Conservation (phyloP, 2,113 vertebrate genomes). For the Callopanchax toddi region DNA sequence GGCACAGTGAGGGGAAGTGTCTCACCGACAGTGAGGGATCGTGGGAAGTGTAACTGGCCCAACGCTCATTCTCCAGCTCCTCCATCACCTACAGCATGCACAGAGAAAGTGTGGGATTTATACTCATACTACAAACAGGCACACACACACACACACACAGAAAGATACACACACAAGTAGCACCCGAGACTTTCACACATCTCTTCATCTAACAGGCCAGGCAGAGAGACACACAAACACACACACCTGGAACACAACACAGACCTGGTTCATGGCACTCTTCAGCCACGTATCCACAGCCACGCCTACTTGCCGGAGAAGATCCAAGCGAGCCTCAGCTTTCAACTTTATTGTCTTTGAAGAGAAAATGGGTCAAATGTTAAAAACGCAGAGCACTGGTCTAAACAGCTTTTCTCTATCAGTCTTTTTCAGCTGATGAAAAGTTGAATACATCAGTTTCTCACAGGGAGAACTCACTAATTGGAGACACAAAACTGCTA, state of each 20-base stretch:
- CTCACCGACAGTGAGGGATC: constrained; percentile 92
- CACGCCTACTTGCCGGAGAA: constrained; percentile 95
- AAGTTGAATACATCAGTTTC: not conserved
- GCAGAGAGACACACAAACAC: constrained; percentile 14
- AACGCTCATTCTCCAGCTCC: constrained; percentile 96
- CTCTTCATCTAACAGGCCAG: constrained; percentile 7
- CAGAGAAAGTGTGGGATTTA: constrained; percentile 45
- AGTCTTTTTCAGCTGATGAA: not conserved
- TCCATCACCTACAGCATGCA: constrained; percentile 96
- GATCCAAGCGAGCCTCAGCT: constrained; percentile 93
- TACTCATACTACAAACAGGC: not conserved
- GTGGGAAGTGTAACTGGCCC: constrained; percentile 90
- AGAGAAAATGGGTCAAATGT: constrained; percentile 9
- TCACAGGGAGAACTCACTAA: too few relatives aligned
- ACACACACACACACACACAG: constrained; percentile 9
- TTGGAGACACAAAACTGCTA: too few relatives aligned
- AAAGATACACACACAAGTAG: constrained; percentile 5
- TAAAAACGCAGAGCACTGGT: not conserved
- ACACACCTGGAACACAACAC: constrained; percentile 14
- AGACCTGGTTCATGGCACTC: constrained; percentile 94
- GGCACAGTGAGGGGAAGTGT: constrained; percentile 44
- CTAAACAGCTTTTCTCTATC: not conserved
- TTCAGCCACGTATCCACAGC: constrained; percentile 97
- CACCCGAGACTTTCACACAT: constrained; percentile 7
- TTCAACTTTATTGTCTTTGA: constrained; percentile 92